Evolutionary conservation across 2,797 vertebrate genomes (phyloP).

Genomic region (Eidolon dupreanum): DNA sequence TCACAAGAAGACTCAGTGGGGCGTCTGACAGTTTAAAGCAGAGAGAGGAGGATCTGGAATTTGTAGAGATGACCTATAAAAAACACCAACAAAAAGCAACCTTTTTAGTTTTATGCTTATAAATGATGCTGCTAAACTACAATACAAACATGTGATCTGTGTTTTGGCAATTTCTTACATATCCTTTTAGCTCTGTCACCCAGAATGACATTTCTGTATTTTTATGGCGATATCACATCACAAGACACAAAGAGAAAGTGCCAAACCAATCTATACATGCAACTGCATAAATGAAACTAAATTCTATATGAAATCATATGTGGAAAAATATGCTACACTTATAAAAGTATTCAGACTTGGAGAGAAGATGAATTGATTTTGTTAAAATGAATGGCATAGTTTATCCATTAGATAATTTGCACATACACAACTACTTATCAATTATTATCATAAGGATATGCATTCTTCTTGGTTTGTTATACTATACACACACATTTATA

Average conservation of each 20-base stretch:
- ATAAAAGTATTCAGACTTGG: background rate
- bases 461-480: background rate
- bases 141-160: background rate
- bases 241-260: background rate
- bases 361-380: background rate
- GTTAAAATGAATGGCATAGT: background rate
- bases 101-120: constrained; percentile 24
- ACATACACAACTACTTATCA: background rate
- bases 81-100: background rate
- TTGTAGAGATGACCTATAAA: constrained; percentile 32
- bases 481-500: too few species aligned
- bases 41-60: constrained; percentile 35
- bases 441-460: background rate
- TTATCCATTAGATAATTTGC: background rate
- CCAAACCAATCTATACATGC: background rate
- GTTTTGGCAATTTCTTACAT: background rate
- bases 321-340: background rate
- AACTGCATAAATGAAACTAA: constrained; percentile 36
- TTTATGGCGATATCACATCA: background rate
- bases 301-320: background rate
- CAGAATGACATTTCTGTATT: background rate
- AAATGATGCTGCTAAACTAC: background rate
- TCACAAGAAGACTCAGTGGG: constrained; percentile 35
- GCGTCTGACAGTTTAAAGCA: constrained; percentile 21
- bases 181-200: constrained; percentile 24